Evolutionary conservation across 2,888 invertebrate species (phyloP), one percentile per base, ranked within the genome.

Genomic region (Scaptomyza polygonia): DNA sequence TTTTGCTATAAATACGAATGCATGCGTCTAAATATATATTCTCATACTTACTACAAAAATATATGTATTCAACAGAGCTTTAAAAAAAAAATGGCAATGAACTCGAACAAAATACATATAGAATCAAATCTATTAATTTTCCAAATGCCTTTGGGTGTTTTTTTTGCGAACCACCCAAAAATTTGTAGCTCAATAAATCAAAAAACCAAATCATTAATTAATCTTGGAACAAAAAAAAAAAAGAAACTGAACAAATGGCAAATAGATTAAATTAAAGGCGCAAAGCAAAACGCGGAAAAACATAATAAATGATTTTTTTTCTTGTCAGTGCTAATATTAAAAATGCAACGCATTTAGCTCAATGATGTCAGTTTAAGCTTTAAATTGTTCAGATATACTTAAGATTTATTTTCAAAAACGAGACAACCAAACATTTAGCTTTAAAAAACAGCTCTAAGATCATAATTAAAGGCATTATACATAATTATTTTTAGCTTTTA

Each of bases 141-240:
- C 5, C n/a, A 54, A 16, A 7, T 14, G 39, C 58, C 52, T 25
- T 25, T 49, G 59, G 67, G 25, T 18, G 51, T 51, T 49, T 36
- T n/a, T 51, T 49, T 36, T n/a, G 52, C 39, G 56, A 63, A 44
- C 66, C 59, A 66, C 62, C 65, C 67, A 64, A 76, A 68, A 43
- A n/a, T n/a, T 14, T 67, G 16, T 62, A 30, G 58, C 49, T 49
- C 45, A 75, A 82, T 82, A 77, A 83, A 82, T 82, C 80, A 82
- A 61, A 59, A 77, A 68, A 18, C 21, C 51, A 80, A 77, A 66
- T 70, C 63, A 59, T 65, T 79, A 77, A 82, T 82, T 79, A 82
- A 77, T 75, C 77, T 72, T 67, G 42, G 59, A 63, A 45, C 34
- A 59, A 42, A 44, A 48, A 39, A 1, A 61, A 34, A 36, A 25